Base-by-base conservation (phyloP, 2,888 invertebrate species). In the Drosophila falleni region DNA sequence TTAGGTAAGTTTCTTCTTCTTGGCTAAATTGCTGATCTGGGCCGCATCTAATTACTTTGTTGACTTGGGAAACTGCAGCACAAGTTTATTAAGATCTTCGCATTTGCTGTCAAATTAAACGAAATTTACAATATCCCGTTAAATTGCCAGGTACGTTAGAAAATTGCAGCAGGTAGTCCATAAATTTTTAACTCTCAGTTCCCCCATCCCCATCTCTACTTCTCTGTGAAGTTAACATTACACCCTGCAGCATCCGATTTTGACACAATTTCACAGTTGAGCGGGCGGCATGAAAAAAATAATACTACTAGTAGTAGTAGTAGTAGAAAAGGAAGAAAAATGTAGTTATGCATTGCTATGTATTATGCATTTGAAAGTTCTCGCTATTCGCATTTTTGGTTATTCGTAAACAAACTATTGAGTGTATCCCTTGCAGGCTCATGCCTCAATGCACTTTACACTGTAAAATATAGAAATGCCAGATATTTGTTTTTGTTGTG, bases 91-190 rank as follows among this genome's bases (percentile, higher is more conserved):
- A 80, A 69, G 79, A 39, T 65, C 37, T 15, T 29, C 41, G 63
- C 49, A 39, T 53, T 46, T 59, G 74, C 86, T 79, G 80, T 84
- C 79, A 80, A 80, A 86, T 87, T 87, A 87, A 86, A 76, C 79
- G 79, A 79, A 82, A 85, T 85, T 86, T 87, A 82, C 83, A 85
- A 79, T 87, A 64, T 79, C 79, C 83, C 87, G 87, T 87, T 86
- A 85, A 82, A 85, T 81, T 85, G 75, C 44, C 80, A 82, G 86
- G 78, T 85, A 80, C 71, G 86, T 77, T 72, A 53, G 74, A 73
- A 81, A 87, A 87, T 74, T 81, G 67, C 74, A 33, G 44, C 51
- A 58, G 71, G 35, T 42, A 59, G 56, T 63, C 51, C 55, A 72
- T 82, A 76, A 79, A 76, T 71, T 67, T 66, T 39, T 63, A 51